These are phyloP conservation scores for Chionodraco myersi DNA, from an alignment of 2,113 vertebrate species.

Conservation along the genomic window DNA sequence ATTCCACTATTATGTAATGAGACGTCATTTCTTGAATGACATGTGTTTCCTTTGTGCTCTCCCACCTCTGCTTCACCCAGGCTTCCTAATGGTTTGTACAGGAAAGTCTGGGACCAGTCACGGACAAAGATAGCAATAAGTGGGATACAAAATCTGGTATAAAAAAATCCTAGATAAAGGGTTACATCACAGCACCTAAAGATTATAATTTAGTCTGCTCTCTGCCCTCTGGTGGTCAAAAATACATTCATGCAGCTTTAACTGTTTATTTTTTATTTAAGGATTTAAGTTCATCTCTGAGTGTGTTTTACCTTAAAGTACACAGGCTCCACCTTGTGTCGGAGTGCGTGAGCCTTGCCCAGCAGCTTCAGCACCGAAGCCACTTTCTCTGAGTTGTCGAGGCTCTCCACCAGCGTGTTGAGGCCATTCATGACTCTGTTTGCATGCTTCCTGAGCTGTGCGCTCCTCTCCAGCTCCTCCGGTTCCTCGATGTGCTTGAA, in stretches of 20 bases:
- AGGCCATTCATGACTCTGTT: constrained; percentile 84
- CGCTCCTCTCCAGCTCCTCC: constrained; percentile 77
- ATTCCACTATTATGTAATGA: neutral
- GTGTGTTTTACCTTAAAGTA: constrained; percentile 91
- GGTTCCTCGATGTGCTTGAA: constrained; percentile 85
- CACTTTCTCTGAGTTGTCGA: constrained; percentile 88
- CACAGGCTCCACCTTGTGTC: constrained; percentile 93
- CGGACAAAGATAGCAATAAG: neutral
- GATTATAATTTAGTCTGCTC: neutral
- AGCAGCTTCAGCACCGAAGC: constrained; percentile 86
- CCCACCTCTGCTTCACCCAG: neutral
- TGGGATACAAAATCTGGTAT: neutral
- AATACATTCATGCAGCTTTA: neutral
- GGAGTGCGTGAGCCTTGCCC: constrained; percentile 91
- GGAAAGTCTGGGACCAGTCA: neutral
- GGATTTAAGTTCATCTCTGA: neutral
- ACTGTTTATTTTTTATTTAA: neutral
- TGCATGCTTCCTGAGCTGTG: constrained; percentile 89
- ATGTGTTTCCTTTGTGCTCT: neutral
- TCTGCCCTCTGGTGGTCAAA: neutral
- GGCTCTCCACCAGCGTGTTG: constrained; percentile 89
- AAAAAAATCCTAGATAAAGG: neutral
- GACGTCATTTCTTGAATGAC: neutral
- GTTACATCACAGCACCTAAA: neutral
- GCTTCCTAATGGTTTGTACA: neutral